Evolutionary conservation across 2,113 vertebrate genomes (phyloP).

Genomic region (Calypte anna): DNA sequence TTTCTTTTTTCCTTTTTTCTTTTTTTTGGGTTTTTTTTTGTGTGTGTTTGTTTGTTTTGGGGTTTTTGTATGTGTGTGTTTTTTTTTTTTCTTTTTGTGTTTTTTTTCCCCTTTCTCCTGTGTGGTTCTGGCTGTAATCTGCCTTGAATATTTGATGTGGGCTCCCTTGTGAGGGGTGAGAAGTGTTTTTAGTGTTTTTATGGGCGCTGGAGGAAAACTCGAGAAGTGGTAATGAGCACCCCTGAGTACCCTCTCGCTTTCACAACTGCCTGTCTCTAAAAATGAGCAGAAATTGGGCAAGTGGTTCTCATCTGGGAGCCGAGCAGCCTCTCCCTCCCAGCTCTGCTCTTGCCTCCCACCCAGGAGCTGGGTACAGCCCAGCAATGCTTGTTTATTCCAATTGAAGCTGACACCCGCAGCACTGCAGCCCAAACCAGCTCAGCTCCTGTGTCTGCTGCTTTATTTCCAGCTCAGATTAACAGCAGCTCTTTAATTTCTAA

Average conservation of each 20-base stretch:
- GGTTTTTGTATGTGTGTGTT: too few species aligned
- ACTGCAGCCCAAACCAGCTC: background rate
- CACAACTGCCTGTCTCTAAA: conserved; percentile 12
- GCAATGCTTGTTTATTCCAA: conserved; percentile 43
- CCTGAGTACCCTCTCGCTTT: conserved; percentile 34
- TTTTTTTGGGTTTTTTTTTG: too few species aligned
- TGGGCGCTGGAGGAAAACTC: conserved; percentile 34
- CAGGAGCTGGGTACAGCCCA: background rate
- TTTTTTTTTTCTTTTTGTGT: too few species aligned
- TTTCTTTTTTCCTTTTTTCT: too few species aligned
- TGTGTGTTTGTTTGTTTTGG: too few species aligned
- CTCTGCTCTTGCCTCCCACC: background rate
- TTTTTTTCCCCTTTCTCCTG: background rate
- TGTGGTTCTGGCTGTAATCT: conserved; percentile 14
- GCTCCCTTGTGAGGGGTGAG: background rate
- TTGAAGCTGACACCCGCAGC: conserved; percentile 35
- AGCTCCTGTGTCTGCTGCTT: conserved; percentile 9
- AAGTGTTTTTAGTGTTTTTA: conserved; percentile 37
- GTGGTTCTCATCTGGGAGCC: background rate
- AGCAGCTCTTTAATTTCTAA: background rate
- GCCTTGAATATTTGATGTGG: conserved; percentile 59
- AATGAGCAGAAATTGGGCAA: conserved; percentile 56
- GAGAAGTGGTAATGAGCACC: conserved; percentile 70
- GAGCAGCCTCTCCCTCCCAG: conserved; percentile 19
- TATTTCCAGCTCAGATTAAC: conserved; percentile 24